Evolutionary conservation across 2,113 vertebrate species (phyloP).

Genomic region (Gallinago jamesoni): DNA sequence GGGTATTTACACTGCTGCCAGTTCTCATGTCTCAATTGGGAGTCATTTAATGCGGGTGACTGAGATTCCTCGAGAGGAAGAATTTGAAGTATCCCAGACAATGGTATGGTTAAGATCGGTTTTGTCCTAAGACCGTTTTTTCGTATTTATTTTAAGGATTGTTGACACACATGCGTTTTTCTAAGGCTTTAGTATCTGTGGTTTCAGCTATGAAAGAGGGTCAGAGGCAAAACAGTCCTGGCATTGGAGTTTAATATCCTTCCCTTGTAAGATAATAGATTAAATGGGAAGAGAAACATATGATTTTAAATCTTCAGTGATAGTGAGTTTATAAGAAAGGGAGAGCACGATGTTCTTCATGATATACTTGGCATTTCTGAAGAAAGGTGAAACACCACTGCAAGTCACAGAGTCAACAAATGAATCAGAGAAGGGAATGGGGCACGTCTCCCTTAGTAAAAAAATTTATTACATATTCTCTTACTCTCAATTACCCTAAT

Average conservation of each 20-base stretch:
- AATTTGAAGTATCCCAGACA: conserved; percentile 52
- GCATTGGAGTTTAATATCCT: background rate
- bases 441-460: background rate
- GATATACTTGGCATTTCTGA: background rate
- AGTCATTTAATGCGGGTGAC: conserved; percentile 20
- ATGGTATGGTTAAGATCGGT: background rate
- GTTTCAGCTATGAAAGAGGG: background rate
- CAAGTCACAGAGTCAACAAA: background rate
- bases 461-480: background rate
- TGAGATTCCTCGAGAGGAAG: conserved; percentile 35
- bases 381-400: background rate
- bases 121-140: background rate
- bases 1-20: conserved; percentile 33
- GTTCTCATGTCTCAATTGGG: conserved; percentile 57
- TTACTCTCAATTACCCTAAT: conserved; percentile 17
- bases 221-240: background rate
- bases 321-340: background rate
- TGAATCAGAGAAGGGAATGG: background rate
- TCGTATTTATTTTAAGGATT: conserved; percentile 22
- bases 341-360: background rate
- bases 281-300: background rate
- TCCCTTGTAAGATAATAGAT: background rate
- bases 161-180: background rate
- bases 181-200: background rate
- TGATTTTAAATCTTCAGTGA: background rate